Percentiles rank a stretch among this genome's conserved stretches.
phyloP scores from a whole-genome alignment of 2,888 invertebrate species.

The Drosophila falleni region DNA sequence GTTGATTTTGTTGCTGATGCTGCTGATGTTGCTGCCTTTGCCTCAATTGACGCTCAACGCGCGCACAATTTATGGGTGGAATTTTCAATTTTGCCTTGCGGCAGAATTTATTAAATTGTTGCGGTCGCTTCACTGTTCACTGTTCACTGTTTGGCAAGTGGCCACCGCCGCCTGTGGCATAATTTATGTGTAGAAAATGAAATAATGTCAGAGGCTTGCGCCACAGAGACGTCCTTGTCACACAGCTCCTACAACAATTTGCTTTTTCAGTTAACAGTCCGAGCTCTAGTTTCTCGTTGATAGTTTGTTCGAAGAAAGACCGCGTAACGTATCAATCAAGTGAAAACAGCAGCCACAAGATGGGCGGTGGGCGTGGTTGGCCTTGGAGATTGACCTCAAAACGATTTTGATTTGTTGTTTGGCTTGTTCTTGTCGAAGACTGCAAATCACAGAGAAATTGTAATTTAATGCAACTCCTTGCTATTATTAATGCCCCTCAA shows the following conservation, averaged over 20 bases:
- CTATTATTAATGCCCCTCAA: background rate
- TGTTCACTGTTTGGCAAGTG: constrained; percentile 54
- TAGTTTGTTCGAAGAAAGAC: constrained; percentile 14
- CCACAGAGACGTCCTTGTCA: constrained; percentile 29
- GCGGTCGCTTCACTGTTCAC: constrained; percentile 49
- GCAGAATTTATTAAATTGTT: constrained; percentile 75
- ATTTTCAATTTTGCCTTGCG: constrained; percentile 74
- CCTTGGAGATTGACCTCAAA: constrained; percentile 9
- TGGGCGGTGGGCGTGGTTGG: constrained; percentile 7
- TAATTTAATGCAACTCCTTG: constrained; percentile 32
- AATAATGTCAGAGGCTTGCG: constrained; percentile 40
- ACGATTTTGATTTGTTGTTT: constrained; percentile 64
- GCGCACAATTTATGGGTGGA: constrained; percentile 53
- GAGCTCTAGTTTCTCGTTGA: constrained; percentile 27
- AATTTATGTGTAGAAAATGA: constrained; percentile 69
- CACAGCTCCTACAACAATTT: background rate
- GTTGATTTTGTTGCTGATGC: background rate
- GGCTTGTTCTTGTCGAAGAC: constrained; percentile 23
- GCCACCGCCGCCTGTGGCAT: constrained; percentile 49
- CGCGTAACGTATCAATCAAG: constrained; percentile 51
- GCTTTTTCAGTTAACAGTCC: constrained; percentile 3
- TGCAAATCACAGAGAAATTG: constrained; percentile 48
- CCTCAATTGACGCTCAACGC: constrained; percentile 45
- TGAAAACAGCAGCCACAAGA: constrained; percentile 40
- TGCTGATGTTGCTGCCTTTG: constrained; percentile 1